Evolutionary conservation across 2,113 vertebrate genomes (phyloP).

Genomic region (Pseudorhombus dupliciocellatus): DNA sequence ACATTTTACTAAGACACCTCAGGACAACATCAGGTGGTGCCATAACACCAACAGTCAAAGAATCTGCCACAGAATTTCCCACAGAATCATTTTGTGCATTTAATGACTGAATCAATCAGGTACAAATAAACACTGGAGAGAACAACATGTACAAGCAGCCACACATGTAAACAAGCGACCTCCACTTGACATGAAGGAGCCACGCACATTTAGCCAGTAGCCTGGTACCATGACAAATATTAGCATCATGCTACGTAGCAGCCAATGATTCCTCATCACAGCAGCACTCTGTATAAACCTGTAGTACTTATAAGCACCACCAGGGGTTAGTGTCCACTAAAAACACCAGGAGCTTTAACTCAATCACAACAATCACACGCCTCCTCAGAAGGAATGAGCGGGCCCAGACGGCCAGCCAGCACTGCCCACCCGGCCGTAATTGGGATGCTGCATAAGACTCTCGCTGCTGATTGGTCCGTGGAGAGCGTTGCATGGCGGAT

Average conservation of each 20-base stretch:
- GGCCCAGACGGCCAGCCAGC: conserved; percentile 84
- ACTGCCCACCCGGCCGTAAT: conserved; percentile 74
- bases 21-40: conserved; percentile 7
- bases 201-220: not conserved
- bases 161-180: no score
- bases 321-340: not conserved
- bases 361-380: conserved; percentile 15
- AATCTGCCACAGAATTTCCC: not conserved
- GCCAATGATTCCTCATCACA: no score
- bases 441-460: conserved; percentile 75
- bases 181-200: no score
- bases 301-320: not conserved
- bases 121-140: no score
- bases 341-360: not conserved
- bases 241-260: no score
- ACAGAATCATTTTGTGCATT: not conserved
- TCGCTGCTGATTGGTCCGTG: conserved; percentile 79
- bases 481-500: conserved; percentile 76
- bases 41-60: not conserved
- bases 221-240: not conserved
- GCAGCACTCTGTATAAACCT: no score
- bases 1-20: not conserved
- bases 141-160: no score
- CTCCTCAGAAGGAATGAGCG: conserved; percentile 84
- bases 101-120: not conserved